Base-by-base conservation (phyloP, 2,113 vertebrate species). In the Lucifuga dentata region DNA sequence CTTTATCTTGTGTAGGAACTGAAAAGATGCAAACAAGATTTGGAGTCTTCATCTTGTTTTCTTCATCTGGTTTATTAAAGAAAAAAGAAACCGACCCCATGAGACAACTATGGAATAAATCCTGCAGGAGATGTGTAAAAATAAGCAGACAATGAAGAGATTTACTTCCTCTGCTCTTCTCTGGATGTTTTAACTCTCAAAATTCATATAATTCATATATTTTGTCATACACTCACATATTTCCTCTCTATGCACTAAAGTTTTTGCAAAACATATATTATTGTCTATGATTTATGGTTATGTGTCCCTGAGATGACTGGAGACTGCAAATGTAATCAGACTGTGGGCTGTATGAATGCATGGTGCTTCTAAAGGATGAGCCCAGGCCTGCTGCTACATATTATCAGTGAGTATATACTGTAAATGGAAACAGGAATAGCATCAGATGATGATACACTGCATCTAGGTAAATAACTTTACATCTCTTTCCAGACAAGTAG, bases 361-460 rank as follows among this genome's bases (percentile, higher is more conserved):
- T 1, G 5, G 20, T 1, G 11, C 79, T 85, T 85, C 74, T 77
- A 72, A 68, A 60, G 40, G 65, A 77, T 63, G 56, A 79, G 81
- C 73, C 81, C 75, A n/a, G 4, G 26, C 2, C 9, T 48, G 45
- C 71, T 68, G 61, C 49, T 71, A 76, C 43, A 35, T 56, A 71
- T 66, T 33, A 72, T 56, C 59, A 49, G n/a, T 15, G 1, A 9
- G 9, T 51, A 16, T 50, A 73, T 73, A n/a, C n/a, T n/a, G n/a
- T n/a, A 71, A 68, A 86, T 68, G 76, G 73, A 83, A 80, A 84
- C 44, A 16, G 1, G 29, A 40, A 48, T 76, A 76, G 86, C 73
- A 73, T 86, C 68, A 84, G 73, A 38, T 41, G 19, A 10, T 57
- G 71, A 79, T 48, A 32, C 55, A 56, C 29, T 29, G 33, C 45